phyloP scores from a whole-genome alignment of 2,797 vertebrate species.

The Microchirus variegatus region DNA sequence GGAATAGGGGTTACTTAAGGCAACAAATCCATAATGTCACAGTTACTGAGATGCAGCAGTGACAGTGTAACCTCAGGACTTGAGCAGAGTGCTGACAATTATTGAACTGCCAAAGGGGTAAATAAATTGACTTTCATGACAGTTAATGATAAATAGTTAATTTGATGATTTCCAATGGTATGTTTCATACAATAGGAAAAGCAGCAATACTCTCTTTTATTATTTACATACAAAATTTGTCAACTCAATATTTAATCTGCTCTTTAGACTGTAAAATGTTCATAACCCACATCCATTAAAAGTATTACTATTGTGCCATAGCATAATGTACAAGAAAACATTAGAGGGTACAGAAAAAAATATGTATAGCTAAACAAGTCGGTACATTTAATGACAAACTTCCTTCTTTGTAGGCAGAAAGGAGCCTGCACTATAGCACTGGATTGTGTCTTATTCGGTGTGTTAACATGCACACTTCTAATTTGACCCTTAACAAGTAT shows the following conservation, averaged over 20 bases:
- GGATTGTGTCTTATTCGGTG: constrained; percentile 72
- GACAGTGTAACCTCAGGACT: constrained; percentile 43
- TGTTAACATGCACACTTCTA: constrained; percentile 64
- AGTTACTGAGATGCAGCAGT: constrained; percentile 30
- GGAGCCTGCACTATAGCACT: constrained; percentile 62
- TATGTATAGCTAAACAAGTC: constrained; percentile 73
- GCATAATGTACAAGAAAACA: constrained; percentile 79
- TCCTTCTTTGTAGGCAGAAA: constrained; percentile 63
- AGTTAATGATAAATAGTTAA: constrained; percentile 52
- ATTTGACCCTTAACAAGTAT: constrained; percentile 18
- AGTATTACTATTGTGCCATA: constrained; percentile 74
- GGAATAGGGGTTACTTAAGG: constrained; percentile 60
- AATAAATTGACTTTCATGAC: constrained; percentile 44
- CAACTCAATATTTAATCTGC: constrained; percentile 51
- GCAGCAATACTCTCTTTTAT: constrained; percentile 32
- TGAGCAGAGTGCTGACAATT: constrained; percentile 23
- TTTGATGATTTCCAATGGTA: constrained; percentile 57
- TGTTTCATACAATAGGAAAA: constrained; percentile 50
- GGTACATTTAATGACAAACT: constrained; percentile 75
- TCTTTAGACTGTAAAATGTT: constrained; percentile 73
- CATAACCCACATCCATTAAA: constrained; percentile 73
- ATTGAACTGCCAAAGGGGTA: constrained; percentile 41
- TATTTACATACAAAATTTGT: constrained; percentile 41
- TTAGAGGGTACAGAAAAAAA: constrained; percentile 78
- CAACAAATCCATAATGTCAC: constrained; percentile 60